A percentile compares a stretch with the other conserved stretches of the same genome.
phyloP scores from a whole-genome alignment of 2,113 vertebrate species.

The Dromaius novaehollandiae region DNA sequence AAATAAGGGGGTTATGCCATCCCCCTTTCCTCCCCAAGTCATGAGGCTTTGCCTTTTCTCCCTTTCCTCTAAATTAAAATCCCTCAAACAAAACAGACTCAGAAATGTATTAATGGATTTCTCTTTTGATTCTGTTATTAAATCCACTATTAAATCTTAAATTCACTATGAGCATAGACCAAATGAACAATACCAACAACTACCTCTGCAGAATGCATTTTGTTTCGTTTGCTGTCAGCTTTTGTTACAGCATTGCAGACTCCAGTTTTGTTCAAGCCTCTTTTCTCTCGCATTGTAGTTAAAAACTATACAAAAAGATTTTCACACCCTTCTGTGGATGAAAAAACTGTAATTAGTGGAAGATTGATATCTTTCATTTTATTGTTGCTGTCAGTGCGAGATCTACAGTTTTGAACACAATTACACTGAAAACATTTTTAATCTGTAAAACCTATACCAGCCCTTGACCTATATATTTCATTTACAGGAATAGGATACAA shows the following conservation, averaged over 20 bases:
- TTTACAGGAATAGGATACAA: neutral
- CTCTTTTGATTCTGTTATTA: neutral
- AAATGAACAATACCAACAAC: neutral
- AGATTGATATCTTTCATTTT: neutral
- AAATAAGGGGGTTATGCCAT: neutral
- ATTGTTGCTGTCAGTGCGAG: neutral
- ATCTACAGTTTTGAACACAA: neutral
- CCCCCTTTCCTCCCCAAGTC: neutral
- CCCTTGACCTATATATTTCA: neutral
- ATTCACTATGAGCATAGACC: rapidly evolving
- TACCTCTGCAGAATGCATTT: neutral
- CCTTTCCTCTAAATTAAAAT: neutral
- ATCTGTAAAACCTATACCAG: neutral
- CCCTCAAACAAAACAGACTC: neutral
- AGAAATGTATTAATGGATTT: neutral
- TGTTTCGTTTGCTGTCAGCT: neutral
- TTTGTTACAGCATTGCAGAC: neutral
- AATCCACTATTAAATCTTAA: neutral
- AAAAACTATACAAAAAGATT: neutral
- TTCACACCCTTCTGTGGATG: neutral
- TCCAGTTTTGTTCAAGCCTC: neutral
- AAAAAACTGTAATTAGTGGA: neutral
- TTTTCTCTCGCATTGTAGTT: neutral
- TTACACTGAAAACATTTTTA: neutral
- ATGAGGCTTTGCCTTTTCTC: neutral